A percentile compares a stretch with the other conserved stretches of the same genome.
Evolutionary conservation across 2,797 vertebrate species (phyloP).

Genomic region (Catostomus latipinnis): DNA sequence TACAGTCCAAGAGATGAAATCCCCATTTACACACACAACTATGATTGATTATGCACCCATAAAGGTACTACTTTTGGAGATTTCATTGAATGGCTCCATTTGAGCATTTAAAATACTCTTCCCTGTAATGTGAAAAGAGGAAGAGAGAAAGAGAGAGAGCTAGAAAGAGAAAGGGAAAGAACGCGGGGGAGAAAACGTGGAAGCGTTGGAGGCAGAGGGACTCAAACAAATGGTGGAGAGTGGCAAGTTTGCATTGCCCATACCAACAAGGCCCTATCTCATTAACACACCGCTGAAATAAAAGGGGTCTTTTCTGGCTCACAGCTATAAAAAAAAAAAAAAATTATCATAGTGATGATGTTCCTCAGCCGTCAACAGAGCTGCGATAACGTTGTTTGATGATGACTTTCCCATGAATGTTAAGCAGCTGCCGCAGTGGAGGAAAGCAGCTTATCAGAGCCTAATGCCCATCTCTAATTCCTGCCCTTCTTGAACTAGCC

Average conservation of each 20-base stretch:
- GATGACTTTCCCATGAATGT: constrained; percentile 99
- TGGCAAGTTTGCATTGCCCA: constrained; percentile 93
- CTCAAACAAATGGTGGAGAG: constrained; percentile 90
- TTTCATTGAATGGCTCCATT: constrained; percentile 81
- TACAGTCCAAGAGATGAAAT: constrained; percentile 66
- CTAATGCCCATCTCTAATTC: constrained; percentile 99
- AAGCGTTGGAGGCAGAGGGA: constrained; percentile 66
- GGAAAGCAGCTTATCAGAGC: constrained; percentile 99
- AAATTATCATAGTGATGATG: constrained; percentile 99
- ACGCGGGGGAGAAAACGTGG: background rate
- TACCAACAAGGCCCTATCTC: constrained; percentile 98
- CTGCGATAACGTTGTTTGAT: constrained; percentile 99
- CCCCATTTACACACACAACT: constrained; percentile 73
- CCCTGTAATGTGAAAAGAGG: constrained; percentile 50
- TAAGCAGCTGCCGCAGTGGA: constrained; percentile 97
- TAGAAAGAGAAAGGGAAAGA: constrained; percentile 13
- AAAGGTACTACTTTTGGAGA: constrained; percentile 76
- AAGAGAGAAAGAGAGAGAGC: constrained; percentile 53
- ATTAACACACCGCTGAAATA: constrained; percentile 99
- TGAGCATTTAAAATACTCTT: constrained; percentile 82
- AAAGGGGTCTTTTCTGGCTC: constrained; percentile 99
- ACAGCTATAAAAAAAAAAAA: constrained; percentile 92
- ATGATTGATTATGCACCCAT: constrained; percentile 66
- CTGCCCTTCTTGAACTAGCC: constrained; percentile 99
- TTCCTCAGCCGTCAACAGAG: constrained; percentile 99